These are phyloP conservation scores for Portunus trituberculatus DNA, from an alignment of 1,140 invertebrate species.

Conservation along the genomic window DNA sequence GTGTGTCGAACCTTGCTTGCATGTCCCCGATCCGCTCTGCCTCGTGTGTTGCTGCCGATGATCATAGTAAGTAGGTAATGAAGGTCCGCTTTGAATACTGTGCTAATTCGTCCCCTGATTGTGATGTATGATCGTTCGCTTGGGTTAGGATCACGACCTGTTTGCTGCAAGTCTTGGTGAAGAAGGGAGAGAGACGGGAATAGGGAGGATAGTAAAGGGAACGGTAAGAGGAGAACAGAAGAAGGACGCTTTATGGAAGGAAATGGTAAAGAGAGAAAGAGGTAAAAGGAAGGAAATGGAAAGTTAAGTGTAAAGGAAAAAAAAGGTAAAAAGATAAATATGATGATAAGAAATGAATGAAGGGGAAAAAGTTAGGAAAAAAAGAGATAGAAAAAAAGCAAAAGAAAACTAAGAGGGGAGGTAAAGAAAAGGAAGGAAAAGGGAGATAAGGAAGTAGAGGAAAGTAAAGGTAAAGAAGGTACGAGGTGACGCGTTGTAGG, in stretches of 20 bases:
- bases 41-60: neutral
- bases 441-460: too few species aligned
- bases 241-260: too few species aligned
- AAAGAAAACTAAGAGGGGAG: neutral
- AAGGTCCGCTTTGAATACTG: neutral
- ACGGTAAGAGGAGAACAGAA: too few species aligned
- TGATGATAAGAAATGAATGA: too few species aligned
- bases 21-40: neutral
- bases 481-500: neutral
- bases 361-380: neutral
- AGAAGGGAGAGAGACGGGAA: neutral
- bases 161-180: neutral
- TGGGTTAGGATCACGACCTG: neutral
- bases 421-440: too few species aligned
- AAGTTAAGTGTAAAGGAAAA: too few species aligned
- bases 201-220: neutral
- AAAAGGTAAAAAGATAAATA: too few species aligned
- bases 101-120: neutral
- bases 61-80: neutral
- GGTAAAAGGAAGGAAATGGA: too few species aligned
- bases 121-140: neutral
- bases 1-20: too few species aligned
- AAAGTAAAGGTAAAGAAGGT: too few species aligned
- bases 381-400: neutral
- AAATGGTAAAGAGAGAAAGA: too few species aligned